Evolutionary conservation across 2,888 invertebrate genomes (phyloP).

Genomic region (Vanessa cardui): DNA sequence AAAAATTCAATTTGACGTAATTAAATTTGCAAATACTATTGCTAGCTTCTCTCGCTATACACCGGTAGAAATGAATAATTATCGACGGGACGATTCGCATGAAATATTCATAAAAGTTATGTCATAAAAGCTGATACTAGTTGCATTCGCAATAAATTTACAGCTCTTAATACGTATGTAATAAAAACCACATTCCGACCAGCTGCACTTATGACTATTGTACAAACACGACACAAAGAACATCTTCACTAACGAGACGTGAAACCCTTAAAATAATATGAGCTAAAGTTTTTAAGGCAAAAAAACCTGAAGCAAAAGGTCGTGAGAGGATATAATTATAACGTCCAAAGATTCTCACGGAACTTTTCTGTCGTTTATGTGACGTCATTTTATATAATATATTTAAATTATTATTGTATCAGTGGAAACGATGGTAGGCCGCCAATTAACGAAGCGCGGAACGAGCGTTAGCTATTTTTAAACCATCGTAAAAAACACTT

Average conservation of each 20-base stretch:
- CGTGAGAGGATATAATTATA: constrained; percentile 24
- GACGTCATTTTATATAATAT: constrained; percentile 3
- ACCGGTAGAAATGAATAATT: background rate
- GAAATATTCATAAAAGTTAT: constrained; percentile 4
- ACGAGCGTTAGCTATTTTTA: no score
- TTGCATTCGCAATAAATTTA: background rate
- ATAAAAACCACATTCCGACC: background rate
- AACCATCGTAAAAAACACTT: no score
- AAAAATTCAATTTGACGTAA: no score
- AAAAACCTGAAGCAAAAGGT: constrained; percentile 33
- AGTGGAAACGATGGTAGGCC: background rate
- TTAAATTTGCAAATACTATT: no score
- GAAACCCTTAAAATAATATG: constrained; percentile 43
- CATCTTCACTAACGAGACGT: constrained; percentile 39
- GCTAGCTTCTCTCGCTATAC: background rate
- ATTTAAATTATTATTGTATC: constrained; percentile 11
- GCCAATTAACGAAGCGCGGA: background rate
- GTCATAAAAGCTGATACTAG: background rate
- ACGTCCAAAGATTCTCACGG: constrained; percentile 14
- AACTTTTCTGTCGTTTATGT: constrained; percentile 13
- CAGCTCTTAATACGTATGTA: background rate
- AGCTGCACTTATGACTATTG: background rate
- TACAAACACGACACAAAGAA: background rate
- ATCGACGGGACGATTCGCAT: background rate
- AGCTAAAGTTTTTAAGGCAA: constrained; percentile 42